Base-by-base conservation (phyloP, 2,888 invertebrate genomes). In the Plemyria rubiginata region DNA sequence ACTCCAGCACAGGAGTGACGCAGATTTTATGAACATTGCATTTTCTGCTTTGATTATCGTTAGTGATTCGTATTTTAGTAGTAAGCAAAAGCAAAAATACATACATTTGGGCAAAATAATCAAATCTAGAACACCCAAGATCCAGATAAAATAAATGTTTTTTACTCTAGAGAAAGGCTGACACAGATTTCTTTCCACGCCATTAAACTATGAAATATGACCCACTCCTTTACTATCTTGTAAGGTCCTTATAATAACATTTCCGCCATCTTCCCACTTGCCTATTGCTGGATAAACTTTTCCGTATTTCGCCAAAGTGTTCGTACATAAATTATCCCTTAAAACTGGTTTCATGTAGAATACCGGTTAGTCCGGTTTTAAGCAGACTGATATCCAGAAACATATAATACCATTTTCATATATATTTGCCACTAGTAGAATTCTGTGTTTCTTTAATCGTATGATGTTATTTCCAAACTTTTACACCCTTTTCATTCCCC, bases 261-360 rank as follows among this genome's bases (percentile, higher is more conserved):
- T 55, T 58, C 52, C 62, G 65, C 67, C 58, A 60, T 69, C 61
- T 65, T 67, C 55, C 54, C 57, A 70, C 69, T 67, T 53, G 41
- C 29, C 53, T 72, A 66, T 63, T 68, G 70, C 70, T 67, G 71
- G 71, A 72, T 78, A 70, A 70, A 75, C 75, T 76, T 73, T 74
- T 71, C 70, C 70, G 73, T 70, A 75, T 70, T 77, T 74, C 67
- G 62, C 60, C 51, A 68, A 72, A 72, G 70, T 67, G 66, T 63
- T 65, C 60, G 66, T 69, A 65, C 71, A 77, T 78, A 79, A 79
- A 79, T 80, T 75, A 75, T 74, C 72, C 70, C 70, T 75, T 75
- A 76, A 57, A 62, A 54, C 41, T 6, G 3, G 4, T 29, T 48
- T 57, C 36, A 53, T 28, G 28, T 15, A 46, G 53, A 45, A 62